Conservation (phyloP, 2,888 invertebrate genomes). For the Dione vanillae region DNA sequence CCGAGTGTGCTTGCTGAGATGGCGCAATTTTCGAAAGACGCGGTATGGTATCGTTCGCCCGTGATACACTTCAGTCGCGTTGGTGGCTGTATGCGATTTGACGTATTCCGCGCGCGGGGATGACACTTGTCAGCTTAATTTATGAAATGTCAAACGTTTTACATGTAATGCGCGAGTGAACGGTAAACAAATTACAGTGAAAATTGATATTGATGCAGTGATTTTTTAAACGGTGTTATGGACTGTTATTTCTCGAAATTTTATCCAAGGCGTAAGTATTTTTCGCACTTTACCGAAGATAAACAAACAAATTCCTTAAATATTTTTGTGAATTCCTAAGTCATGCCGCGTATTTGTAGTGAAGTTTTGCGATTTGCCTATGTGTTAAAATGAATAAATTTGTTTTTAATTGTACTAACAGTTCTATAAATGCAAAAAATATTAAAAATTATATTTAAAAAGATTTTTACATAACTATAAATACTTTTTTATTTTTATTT, state of each 20-base stretch:
- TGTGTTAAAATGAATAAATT: neutral
- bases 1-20: conserved; percentile 82
- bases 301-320: conserved; percentile 78
- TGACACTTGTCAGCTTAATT: conserved; percentile 83
- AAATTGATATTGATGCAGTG: conserved; percentile 74
- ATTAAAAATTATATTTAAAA: neutral
- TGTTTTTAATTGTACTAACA: neutral
- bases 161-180: conserved; percentile 78
- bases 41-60: conserved; percentile 84
- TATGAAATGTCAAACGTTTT: conserved; percentile 83
- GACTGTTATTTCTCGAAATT: conserved; percentile 84
- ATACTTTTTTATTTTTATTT: no score
- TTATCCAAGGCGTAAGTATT: conserved; percentile 84
- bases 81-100: conserved; percentile 84
- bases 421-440: neutral
- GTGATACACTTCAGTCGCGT: conserved; percentile 85
- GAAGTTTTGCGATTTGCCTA: conserved; percentile 19
- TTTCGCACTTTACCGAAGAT: conserved; percentile 66
- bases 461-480: neutral
- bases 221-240: conserved; percentile 73
- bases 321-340: conserved; percentile 66
- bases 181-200: conserved; percentile 80
- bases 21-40: conserved; percentile 86
- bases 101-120: conserved; percentile 83
- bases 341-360: conserved; percentile 45